Conservation (phyloP, 2,113 vertebrate genomes). For the Peromyscus maniculatus region DNA sequence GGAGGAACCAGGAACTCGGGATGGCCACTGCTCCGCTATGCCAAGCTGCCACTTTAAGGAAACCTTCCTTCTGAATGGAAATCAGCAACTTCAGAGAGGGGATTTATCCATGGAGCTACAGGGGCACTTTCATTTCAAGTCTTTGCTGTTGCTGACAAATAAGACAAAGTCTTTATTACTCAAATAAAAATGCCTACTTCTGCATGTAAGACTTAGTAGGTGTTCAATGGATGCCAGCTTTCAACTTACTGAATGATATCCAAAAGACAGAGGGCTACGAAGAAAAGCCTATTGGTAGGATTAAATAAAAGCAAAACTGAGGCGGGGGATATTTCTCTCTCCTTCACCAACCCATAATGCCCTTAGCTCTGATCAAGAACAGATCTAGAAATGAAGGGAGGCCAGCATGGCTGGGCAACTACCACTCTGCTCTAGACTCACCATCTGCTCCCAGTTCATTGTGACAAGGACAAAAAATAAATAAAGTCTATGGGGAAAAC, state of each 20-base stretch:
- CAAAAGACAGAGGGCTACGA: not conserved
- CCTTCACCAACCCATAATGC: not conserved
- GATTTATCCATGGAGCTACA: not conserved
- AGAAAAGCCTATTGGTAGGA: not conserved
- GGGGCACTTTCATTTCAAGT: conserved; percentile 10
- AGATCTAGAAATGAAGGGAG: not conserved
- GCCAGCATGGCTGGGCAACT: accelerated
- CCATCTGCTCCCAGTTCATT: not conserved
- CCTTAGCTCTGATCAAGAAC: not conserved
- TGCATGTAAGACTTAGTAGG: not conserved
- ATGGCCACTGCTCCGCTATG: not conserved
- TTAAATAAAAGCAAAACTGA: not conserved
- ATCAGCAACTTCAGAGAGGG: conserved; percentile 27
- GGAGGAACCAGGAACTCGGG: not conserved
- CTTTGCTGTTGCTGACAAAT: conserved; percentile 10
- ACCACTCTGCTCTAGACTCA: not conserved
- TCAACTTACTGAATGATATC: not conserved
- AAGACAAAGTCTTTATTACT: not conserved
- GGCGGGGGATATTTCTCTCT: not conserved
- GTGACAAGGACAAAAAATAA: not conserved
- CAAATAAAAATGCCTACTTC: conserved; percentile 17
- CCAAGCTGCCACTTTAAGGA: conserved; percentile 15
- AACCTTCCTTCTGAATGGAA: not conserved
- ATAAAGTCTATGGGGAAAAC: not conserved
- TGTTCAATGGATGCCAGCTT: not conserved